A percentile compares a stretch with the other conserved stretches of the same genome.
Evolutionary conservation across 2,888 invertebrate species (phyloP).

Genomic region (Bellardia bayeri): DNA sequence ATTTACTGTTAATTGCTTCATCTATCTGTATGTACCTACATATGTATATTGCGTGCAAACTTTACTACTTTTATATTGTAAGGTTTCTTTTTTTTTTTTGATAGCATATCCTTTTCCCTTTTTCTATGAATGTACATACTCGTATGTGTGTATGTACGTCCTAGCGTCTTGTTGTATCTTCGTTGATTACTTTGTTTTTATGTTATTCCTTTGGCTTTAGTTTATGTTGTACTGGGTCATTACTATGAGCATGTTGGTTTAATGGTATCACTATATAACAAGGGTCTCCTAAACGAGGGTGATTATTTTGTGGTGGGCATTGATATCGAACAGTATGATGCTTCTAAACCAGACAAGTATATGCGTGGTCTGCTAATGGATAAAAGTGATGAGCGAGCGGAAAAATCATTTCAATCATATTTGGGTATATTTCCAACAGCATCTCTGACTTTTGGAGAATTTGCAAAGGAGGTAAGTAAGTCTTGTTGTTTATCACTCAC

Average conservation of each 20-base stretch:
- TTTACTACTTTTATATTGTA: not conserved
- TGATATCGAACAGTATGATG: conserved; percentile 94
- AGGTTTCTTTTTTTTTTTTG: not conserved
- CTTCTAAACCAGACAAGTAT: conserved; percentile 91
- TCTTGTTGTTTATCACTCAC: not conserved
- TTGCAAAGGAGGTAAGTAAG: conserved; percentile 85
- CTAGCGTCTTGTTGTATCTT: conserved; percentile 12
- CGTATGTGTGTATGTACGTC: not conserved
- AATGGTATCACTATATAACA: conserved; percentile 93
- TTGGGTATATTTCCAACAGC: conserved; percentile 92
- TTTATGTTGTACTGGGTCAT: conserved; percentile 95
- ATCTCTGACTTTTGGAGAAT: conserved; percentile 89
- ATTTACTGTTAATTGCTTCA: conserved; percentile 51
- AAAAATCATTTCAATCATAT: conserved; percentile 91
- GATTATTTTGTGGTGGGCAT: conserved; percentile 97
- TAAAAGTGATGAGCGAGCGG: conserved; percentile 85
- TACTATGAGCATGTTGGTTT: conserved; percentile 96
- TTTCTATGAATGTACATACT: not conserved
- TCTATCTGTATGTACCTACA: not conserved
- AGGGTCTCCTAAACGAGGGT: conserved; percentile 92
- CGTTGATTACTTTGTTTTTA: conserved; percentile 20
- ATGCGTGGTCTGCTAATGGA: conserved; percentile 90
- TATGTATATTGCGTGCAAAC: not conserved
- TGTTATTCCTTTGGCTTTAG: conserved; percentile 84
- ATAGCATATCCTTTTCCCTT: not conserved